Conservation (phyloP, 2,888 invertebrate genomes). For the Acronicta alni region DNA sequence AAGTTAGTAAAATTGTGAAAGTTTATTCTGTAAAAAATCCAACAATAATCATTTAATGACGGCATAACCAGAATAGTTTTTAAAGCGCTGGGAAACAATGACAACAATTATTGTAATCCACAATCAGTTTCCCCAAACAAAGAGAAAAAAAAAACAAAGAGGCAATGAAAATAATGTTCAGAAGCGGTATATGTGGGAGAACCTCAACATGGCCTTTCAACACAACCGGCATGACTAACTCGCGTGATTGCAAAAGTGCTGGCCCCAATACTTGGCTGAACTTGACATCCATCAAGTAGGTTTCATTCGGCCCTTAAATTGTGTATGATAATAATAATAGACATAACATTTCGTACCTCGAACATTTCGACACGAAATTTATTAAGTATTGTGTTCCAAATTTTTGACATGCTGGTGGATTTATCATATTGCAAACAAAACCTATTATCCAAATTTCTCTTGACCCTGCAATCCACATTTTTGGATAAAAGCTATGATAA, state of each 20-base stretch:
- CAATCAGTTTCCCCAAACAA: conserved; percentile 19
- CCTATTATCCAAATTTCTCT: conserved; percentile 6
- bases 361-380: conserved; percentile 12
- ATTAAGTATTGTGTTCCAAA: conserved; percentile 1
- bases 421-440: neutral
- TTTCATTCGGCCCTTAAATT: conserved; percentile 59
- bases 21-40: no score
- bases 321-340: conserved; percentile 26
- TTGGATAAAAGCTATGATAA: conserved; percentile 19
- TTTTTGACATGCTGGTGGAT: neutral
- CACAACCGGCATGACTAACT: conserved; percentile 68
- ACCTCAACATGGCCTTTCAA: conserved; percentile 57
- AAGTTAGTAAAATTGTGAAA: no score
- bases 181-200: conserved; percentile 47
- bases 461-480: conserved; percentile 22
- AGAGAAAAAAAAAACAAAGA: conserved; percentile 23
- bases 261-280: conserved; percentile 75
- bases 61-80: neutral
- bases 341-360: conserved; percentile 1
- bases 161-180: conserved; percentile 13
- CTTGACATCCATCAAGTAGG: conserved; percentile 75
- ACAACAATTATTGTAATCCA: neutral
- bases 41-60: no score
- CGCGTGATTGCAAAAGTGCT: conserved; percentile 69
- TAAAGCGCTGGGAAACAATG: neutral